Percentiles rank a stretch among this genome's conserved stretches.
Conservation (phyloP, 2,888 invertebrate species). For the Eristalis intricaria region DNA sequence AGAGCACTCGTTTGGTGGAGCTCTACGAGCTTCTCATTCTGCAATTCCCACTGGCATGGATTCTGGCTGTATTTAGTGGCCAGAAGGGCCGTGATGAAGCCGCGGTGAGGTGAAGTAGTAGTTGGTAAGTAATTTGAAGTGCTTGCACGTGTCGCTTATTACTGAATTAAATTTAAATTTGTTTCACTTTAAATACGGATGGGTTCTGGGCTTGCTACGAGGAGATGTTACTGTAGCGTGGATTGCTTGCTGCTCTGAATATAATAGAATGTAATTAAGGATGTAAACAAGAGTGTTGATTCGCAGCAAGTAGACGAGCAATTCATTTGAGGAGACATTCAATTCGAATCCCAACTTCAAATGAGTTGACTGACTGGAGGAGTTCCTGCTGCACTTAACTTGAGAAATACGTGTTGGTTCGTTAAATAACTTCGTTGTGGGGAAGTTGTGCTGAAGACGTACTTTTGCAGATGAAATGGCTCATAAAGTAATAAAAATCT, state of each 20-base stretch:
- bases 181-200: neutral
- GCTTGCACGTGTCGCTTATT: conserved; percentile 16
- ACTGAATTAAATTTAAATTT: conserved; percentile 4
- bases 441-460: no score
- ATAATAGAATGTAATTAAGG: neutral
- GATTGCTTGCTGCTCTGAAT: neutral
- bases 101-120: neutral
- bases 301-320: neutral
- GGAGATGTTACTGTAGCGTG: neutral
- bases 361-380: neutral
- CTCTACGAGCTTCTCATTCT: neutral
- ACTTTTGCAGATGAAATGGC: no score
- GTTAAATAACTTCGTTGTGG: no score
- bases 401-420: no score
- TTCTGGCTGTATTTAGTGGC: neutral
- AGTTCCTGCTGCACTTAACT: no score
- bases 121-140: neutral
- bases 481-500: no score
- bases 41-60: neutral
- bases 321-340: neutral
- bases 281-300: neutral
- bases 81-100: neutral
- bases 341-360: neutral
- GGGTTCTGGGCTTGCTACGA: neutral
- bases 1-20: neutral